Base-by-base conservation (phyloP, 2,113 vertebrate genomes). In the Antennarius striatus region DNA sequence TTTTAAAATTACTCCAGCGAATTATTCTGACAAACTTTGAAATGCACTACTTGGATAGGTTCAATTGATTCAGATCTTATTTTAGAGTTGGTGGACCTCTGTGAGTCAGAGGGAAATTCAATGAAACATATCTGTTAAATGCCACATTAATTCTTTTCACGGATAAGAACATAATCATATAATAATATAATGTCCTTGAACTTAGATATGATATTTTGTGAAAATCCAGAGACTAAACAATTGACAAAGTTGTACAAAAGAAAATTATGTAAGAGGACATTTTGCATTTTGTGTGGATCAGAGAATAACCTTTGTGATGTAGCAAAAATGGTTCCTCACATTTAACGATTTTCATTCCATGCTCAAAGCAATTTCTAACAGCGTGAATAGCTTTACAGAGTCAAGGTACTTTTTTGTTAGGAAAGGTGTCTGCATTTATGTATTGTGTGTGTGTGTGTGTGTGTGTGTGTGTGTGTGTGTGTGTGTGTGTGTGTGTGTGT, bases 391-490 rank as follows among this genome's bases (percentile, higher is more conserved):
- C 49, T 70, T 42, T 51, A 51, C 40, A 56, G 48, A 63, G 69
- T 14, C 54, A 68, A 73, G 7, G 72, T 57, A 76, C n/a, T 57
- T 77, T 62, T 45, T 40, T 77, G 77, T 32, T 40, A 79, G 60
- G 75, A 74, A 65, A 61, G 59, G 39, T 54, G 55, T 77, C 69
- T 82, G 51, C 64, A 14, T 64, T 36, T 66, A 32, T 64, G 7
- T 67, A 9, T 60, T 32, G 17, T 54, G 16, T 57, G 15, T 28
- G 62, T 77, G 63, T 22, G 43, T 45, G 52, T 79, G 55, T 68
- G 47, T 0, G 50, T 79, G 12, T 51, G 30, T 40, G n/a, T 51
- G 48, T 66, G 46, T 36, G 29, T 46, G 49, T 32, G 17, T 54
- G 16, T 57, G 15, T 28, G 62, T 77, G 63, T 22, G 43, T 45